A percentile compares a stretch with the other conserved stretches of the same genome.
Conservation (phyloP, 2,113 vertebrate genomes). For the Anarrhichthys ocellatus region DNA sequence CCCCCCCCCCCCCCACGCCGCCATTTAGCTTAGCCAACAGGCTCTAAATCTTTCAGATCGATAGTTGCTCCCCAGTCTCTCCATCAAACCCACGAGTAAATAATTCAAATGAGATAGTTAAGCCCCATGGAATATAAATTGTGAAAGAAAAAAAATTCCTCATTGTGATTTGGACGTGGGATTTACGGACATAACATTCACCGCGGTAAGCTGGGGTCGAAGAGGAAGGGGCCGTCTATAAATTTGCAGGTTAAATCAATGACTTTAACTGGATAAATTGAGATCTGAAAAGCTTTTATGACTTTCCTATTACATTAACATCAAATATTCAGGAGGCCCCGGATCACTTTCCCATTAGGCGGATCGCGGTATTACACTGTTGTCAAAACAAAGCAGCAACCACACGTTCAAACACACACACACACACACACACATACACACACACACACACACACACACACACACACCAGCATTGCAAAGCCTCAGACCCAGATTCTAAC, state of each 20-base stretch:
- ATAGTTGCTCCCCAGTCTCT: slow-evolving; percentile 76
- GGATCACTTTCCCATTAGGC: slow-evolving; percentile 65
- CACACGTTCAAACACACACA: slow-evolving; percentile 6
- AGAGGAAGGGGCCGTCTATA: slow-evolving; percentile 53
- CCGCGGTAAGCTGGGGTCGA: slow-evolving; percentile 37
- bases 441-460: background rate
- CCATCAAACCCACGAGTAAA: slow-evolving; percentile 79
- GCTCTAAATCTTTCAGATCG: slow-evolving; percentile 81
- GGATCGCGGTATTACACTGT: slow-evolving; percentile 37
- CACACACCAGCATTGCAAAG: background rate
- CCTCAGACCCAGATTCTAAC: slow-evolving; percentile 33
- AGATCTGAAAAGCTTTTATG: slow-evolving; percentile 78
- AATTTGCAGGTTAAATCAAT: slow-evolving; percentile 78
- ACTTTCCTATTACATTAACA: slow-evolving; percentile 76
- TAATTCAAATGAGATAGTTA: slow-evolving; percentile 84
- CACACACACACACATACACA: background rate
- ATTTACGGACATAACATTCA: slow-evolving; percentile 61
- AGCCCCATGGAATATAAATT: slow-evolving; percentile 77
- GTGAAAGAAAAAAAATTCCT: slow-evolving; percentile 35
- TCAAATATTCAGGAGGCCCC: slow-evolving; percentile 76
- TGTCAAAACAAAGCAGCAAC: slow-evolving; percentile 58
- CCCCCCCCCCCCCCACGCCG: slow-evolving; percentile 48
- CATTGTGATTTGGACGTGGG: slow-evolving; percentile 60
- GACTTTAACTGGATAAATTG: slow-evolving; percentile 73
- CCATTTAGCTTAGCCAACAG: slow-evolving; percentile 79